Conservation (phyloP, 2,113 vertebrate species). For the Gopherus flavomarginatus region DNA sequence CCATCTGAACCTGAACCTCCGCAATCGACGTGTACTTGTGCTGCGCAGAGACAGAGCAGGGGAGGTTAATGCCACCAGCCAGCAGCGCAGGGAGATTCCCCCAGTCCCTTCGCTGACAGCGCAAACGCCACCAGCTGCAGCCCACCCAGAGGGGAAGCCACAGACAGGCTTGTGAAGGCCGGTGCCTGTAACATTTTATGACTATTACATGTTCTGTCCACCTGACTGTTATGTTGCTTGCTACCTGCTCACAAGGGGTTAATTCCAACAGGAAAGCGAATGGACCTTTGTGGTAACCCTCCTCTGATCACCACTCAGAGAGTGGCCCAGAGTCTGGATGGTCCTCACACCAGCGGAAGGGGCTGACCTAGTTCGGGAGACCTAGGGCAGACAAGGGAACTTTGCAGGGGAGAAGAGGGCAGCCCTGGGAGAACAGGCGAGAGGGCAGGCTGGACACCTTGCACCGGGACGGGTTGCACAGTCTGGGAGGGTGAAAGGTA, state of each 20-base stretch:
- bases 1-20: conserved; percentile 93
- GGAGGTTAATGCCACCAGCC: neutral
- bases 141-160: neutral
- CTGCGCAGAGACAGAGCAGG: conserved; percentile 69
- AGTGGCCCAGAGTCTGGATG: neutral
- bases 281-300: neutral
- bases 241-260: neutral
- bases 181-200: neutral
- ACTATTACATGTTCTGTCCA: no score
- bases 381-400: neutral
- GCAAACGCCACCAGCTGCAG: neutral
- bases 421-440: neutral
- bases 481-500: neutral
- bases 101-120: fast-evolving
- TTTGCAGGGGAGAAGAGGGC: neutral
- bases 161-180: neutral
- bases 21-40: conserved; percentile 97
- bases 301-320: neutral
- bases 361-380: neutral
- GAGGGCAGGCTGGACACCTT: neutral
- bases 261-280: neutral
- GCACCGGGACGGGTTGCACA: neutral
- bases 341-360: neutral
- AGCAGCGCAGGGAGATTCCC: fast-evolving
- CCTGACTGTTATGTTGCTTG: neutral